Conservation (phyloP, 2,888 invertebrate species). For the Dendrolimus pini region DNA sequence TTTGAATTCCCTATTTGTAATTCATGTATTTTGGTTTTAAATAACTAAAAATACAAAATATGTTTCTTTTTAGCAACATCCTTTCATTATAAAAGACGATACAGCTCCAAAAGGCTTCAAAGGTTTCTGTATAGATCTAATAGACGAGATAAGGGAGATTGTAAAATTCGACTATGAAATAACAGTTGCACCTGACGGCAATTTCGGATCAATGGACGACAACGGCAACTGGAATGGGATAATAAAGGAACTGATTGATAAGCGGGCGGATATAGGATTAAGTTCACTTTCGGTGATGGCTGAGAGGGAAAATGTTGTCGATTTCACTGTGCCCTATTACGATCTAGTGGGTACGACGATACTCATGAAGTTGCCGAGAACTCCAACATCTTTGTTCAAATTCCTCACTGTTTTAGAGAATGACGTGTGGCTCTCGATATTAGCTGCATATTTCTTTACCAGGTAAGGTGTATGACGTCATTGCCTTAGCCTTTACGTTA, state of each 20-base stretch:
- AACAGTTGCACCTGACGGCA: conserved; percentile 85
- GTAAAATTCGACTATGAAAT: conserved; percentile 95
- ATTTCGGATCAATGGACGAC: conserved; percentile 93
- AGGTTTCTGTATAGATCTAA: conserved; percentile 97
- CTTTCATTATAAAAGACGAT: conserved; percentile 86
- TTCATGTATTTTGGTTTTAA: no score
- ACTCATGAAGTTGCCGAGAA: conserved; percentile 92
- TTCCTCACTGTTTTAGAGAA: conserved; percentile 97
- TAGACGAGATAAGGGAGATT: conserved; percentile 89
- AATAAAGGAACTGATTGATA: conserved; percentile 87
- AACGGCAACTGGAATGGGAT: conserved; percentile 91
- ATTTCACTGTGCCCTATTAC: conserved; percentile 98
- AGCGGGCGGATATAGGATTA: conserved; percentile 94
- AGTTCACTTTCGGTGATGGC: conserved; percentile 98
- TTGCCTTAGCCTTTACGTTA: conserved; percentile 7
- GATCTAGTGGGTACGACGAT: conserved; percentile 98
- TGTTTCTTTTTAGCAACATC: conserved; percentile 80
- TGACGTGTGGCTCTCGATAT: conserved; percentile 97
- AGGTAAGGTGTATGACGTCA: conserved; percentile 73
- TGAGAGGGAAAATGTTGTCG: conserved; percentile 96
- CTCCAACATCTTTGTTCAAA: conserved; percentile 95
- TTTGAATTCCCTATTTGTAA: no score
- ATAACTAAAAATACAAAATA: no score
- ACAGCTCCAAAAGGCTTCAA: conserved; percentile 80
- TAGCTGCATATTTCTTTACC: conserved; percentile 96